Conservation (phyloP, 1,140 invertebrate genomes). For the Aleiodes sp. region DNA sequence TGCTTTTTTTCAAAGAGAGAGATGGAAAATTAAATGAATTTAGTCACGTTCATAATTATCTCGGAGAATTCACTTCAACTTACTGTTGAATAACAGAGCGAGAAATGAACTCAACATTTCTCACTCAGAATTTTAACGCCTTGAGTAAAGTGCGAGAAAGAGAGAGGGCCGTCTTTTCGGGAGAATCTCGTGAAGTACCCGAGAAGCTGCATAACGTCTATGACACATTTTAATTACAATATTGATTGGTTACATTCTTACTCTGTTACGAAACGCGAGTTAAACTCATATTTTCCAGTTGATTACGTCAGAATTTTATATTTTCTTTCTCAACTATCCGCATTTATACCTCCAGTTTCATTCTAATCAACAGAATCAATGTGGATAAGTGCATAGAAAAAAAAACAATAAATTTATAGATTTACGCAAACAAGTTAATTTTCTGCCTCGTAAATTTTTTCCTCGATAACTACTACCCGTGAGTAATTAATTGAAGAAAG, state of each 20-base stretch:
- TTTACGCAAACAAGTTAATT: background rate
- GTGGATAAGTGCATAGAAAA: background rate
- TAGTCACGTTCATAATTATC: no score
- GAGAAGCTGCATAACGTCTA: background rate
- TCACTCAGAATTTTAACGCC: no score
- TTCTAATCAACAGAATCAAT: background rate
- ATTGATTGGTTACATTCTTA: slow-evolving; percentile 19
- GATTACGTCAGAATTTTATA: background rate
- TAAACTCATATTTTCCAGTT: background rate
- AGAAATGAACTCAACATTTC: no score
- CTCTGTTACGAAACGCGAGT: background rate
- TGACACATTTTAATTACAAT: slow-evolving; percentile 4
- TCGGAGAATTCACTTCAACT: no score
- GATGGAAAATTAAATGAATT: no score
- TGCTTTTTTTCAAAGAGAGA: no score
- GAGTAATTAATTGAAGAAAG: background rate
- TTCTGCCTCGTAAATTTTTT: background rate
- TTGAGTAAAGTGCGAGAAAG: no score
- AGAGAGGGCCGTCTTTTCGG: no score
- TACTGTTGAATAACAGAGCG: no score
- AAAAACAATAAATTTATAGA: background rate
- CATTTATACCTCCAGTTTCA: background rate
- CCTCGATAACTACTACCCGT: background rate
- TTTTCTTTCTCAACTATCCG: background rate
- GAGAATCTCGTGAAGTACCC: background rate